phyloP scores from a whole-genome alignment of 2,888 invertebrate genomes.

The Heliconius ismenius region DNA sequence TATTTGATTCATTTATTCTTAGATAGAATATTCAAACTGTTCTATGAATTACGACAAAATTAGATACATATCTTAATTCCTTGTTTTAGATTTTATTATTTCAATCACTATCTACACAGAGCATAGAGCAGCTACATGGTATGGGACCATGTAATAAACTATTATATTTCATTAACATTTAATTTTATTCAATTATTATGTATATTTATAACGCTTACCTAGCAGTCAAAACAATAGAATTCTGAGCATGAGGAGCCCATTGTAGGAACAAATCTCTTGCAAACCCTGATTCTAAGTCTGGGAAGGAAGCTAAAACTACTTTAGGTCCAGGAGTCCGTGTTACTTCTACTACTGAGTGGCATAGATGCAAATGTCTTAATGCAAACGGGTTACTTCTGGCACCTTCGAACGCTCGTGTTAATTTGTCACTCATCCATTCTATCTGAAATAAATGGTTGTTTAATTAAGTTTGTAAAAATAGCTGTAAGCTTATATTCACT shows the following conservation, averaged over 20 bases:
- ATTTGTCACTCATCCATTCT: slow-evolving; percentile 99
- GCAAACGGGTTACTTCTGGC: slow-evolving; percentile 97
- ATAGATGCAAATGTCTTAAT: slow-evolving; percentile 95
- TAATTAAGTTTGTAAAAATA: too few species aligned
- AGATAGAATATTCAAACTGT: too few species aligned
- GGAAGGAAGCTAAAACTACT: slow-evolving; percentile 96
- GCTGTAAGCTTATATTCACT: too few species aligned
- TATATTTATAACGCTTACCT: slow-evolving; percentile 68
- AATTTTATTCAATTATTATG: too few species aligned
- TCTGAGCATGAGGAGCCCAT: slow-evolving; percentile 95
- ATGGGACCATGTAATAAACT: too few species aligned
- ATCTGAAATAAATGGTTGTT: slow-evolving; percentile 81
- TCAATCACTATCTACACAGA: too few species aligned
- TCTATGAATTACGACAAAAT: too few species aligned
- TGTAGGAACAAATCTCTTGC: slow-evolving; percentile 96
- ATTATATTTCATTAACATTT: too few species aligned
- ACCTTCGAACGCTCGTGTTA: slow-evolving; percentile 95
- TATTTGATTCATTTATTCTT: too few species aligned
- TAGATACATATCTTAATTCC: too few species aligned
- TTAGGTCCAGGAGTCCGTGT: slow-evolving; percentile 87
- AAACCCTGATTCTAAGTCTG: slow-evolving; percentile 97
- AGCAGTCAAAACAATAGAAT: slow-evolving; percentile 96
- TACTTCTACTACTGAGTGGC: slow-evolving; percentile 95
- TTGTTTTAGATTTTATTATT: too few species aligned
- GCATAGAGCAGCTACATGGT: too few species aligned